Base-by-base conservation (phyloP, 1,140 invertebrate species). In the Drosophila lowei region DNA sequence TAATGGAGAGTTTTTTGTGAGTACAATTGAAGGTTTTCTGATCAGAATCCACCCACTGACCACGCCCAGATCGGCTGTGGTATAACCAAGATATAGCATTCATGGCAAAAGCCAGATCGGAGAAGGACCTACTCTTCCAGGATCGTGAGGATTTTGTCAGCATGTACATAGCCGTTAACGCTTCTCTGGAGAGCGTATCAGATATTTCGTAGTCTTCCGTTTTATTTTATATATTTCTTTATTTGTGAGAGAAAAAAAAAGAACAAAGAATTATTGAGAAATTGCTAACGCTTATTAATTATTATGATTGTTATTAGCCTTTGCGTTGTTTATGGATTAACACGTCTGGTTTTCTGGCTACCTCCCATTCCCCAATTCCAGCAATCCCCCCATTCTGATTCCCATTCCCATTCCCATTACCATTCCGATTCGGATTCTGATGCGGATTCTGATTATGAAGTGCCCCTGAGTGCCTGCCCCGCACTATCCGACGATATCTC, bases 261-360 rank as follows among this genome's bases (percentile, higher is more conserved):
- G 41, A 49, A 58, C 34, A 73, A 74, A 65, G 25, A 62, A 16
- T n/a, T 46, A 13, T 42, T 9, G 3, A 46, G 63, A 41, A 4
- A 43, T 25, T n/a, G 18, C 46, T 49, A 4, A 61, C 56, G 38
- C 64, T 48, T 63, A 74, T 79, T 72, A 59, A 77, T 67, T 50
- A 72, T 77, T 54, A 55, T 64, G 55, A 54, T 79, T 70, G 47
- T 66, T 77, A 65, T 77, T 77, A 70, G 53, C 63, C 64, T 60
- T 72, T 72, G 54, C 46, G 2, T 72, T 61, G 56, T 48, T 60
- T 57, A 67, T 68, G 57, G 53, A 54, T 57, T 77, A 38, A 52
- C 72, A 62, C 46, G 46, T 68, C 52, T 61, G 52, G 42, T 56
- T 41, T 50, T 43, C 13, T 54, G 58, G 58, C 38, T 72, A 63